phyloP scores from a whole-genome alignment of 2,113 vertebrate species.

The Ivindomyrus marchei region DNA sequence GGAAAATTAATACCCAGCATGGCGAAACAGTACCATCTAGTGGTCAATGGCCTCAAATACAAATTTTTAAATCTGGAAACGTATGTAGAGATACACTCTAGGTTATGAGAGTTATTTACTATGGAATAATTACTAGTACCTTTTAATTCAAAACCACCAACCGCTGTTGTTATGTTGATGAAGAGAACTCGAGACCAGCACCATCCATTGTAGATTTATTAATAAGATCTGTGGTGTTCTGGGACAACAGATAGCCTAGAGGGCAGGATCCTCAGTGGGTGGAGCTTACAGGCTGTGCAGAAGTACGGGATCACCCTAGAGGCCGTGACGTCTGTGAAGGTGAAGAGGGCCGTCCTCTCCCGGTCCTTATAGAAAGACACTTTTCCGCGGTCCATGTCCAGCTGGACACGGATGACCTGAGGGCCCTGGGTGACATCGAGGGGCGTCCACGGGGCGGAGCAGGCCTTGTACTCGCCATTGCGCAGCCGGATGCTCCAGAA shows the following conservation, averaged over 20 bases:
- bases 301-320: constrained; percentile 59
- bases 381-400: constrained; percentile 64
- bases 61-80: neutral
- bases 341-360: constrained; percentile 57
- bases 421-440: constrained; percentile 49
- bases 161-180: neutral
- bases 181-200: neutral
- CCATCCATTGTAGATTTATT: neutral
- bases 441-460: constrained; percentile 60
- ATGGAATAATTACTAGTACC: neutral
- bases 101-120: neutral
- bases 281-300: constrained; percentile 62
- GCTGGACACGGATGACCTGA: constrained; percentile 50
- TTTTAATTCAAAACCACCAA: neutral
- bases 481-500: constrained; percentile 68
- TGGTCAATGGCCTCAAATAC: neutral
- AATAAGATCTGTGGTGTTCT: constrained; percentile 33
- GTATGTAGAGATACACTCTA: neutral
- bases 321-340: constrained; percentile 51
- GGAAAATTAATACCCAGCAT: neutral
- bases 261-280: constrained; percentile 58
- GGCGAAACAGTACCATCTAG: neutral
- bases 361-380: constrained; percentile 59
- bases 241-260: constrained; percentile 40
- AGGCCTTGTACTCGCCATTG: constrained; percentile 66